Conservation (phyloP, 2,113 vertebrate genomes). For the Malaclemys terrapin region DNA sequence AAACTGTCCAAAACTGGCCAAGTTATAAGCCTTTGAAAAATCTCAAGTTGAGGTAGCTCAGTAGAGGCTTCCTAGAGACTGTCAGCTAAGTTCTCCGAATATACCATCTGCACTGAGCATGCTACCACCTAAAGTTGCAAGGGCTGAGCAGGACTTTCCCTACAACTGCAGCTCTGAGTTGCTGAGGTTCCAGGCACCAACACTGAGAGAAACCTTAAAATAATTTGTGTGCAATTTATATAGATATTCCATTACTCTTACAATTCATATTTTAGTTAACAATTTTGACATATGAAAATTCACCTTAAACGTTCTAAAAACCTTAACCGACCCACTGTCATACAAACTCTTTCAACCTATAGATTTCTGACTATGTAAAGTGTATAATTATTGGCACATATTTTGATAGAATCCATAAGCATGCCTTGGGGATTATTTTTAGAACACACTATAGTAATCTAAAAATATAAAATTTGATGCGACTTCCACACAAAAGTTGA, state of each 20-base stretch:
- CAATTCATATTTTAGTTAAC: neutral
- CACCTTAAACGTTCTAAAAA: neutral
- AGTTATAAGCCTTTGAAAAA: neutral
- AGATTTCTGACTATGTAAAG: neutral
- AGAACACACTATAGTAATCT: neutral
- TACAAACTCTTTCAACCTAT: neutral
- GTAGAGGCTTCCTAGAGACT: neutral
- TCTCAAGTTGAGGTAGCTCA: neutral
- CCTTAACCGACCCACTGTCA: neutral
- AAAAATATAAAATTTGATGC: neutral
- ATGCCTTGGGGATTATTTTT: neutral
- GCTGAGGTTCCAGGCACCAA: neutral
- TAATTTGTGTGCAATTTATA: neutral
- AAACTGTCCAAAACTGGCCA: neutral
- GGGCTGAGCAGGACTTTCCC: neutral
- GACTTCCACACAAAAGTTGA: neutral
- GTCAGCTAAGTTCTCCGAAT: neutral
- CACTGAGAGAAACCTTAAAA: neutral
- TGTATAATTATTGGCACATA: neutral
- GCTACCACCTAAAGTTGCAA: neutral
- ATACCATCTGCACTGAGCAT: neutral
- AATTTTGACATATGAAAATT: neutral
- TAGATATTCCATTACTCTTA: neutral
- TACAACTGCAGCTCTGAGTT: neutral
- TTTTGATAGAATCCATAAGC: neutral